phyloP scores from a whole-genome alignment of 2,797 vertebrate genomes.

The Sylvilagus floridanus region DNA sequence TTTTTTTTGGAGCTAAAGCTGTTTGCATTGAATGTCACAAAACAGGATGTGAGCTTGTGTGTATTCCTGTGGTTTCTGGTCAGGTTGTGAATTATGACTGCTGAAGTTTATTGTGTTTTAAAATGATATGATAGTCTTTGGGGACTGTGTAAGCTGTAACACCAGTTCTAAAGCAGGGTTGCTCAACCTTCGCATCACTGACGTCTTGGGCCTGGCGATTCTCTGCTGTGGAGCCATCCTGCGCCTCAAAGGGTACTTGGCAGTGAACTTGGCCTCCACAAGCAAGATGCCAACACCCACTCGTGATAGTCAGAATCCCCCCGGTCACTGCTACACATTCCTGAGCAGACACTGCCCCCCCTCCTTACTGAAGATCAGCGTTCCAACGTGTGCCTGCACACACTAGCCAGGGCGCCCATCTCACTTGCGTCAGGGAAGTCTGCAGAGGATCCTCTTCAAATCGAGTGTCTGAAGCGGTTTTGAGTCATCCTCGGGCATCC shows the following conservation, averaged over 20 bases:
- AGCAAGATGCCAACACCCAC: not conserved
- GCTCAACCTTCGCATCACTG: not conserved
- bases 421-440: not conserved
- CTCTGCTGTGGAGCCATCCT: rapidly evolving
- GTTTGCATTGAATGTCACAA: conserved; percentile 32
- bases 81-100: not conserved
- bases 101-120: conserved; percentile 13
- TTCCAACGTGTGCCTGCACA: not conserved
- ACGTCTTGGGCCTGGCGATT: no score
- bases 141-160: not conserved
- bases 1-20: conserved; percentile 29
- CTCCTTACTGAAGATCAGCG: rapidly evolving
- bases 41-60: not conserved
- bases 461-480: not conserved
- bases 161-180: not conserved
- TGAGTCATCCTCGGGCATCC: rapidly evolving
- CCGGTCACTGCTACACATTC: not conserved
- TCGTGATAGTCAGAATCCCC: not conserved
- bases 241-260: rapidly evolving
- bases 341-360: not conserved
- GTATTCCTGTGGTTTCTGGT: not conserved
- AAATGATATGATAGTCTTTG: not conserved
- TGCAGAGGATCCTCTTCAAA: not conserved
- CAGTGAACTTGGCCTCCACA: no score
- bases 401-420: rapidly evolving